phyloP scores from a whole-genome alignment of 2,888 invertebrate genomes.

The Cordilura impudica region DNA sequence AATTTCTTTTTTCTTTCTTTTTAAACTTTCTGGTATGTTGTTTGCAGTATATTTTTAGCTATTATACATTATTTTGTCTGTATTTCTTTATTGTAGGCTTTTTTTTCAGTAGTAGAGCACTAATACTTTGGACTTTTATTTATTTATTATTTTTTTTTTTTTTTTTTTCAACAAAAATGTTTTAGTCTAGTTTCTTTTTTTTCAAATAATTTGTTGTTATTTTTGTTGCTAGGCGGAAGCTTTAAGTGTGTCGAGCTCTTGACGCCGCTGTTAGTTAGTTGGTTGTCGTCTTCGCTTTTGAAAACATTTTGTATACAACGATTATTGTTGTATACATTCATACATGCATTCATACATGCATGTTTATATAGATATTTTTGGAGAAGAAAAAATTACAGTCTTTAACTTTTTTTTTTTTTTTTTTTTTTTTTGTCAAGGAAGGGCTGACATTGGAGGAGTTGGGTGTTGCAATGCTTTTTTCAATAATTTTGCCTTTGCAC shows the following conservation, averaged over 20 bases:
- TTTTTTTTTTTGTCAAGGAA: too few species aligned
- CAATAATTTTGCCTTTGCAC: too few species aligned
- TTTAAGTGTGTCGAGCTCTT: slow-evolving; percentile 61
- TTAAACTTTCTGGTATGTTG: neutral
- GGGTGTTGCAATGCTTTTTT: neutral
- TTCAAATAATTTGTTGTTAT: slow-evolving; percentile 14
- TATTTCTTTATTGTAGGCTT: neutral
- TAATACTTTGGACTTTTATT: neutral
- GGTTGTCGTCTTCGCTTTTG: neutral
- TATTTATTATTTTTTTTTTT: neutral
- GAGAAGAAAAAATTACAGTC: too few species aligned
- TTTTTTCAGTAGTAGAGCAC: neutral
- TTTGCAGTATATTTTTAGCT: neutral
- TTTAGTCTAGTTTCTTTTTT: neutral
- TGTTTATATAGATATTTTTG: neutral
- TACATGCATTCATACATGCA: too few species aligned
- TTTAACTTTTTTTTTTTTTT: too few species aligned
- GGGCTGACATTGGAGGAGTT: neutral
- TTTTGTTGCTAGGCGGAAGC: slow-evolving; percentile 69
- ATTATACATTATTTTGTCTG: slow-evolving; percentile 11
- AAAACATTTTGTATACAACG: slow-evolving; percentile 1
- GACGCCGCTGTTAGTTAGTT: slow-evolving; percentile 24
- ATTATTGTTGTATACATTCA: slow-evolving; percentile 6
- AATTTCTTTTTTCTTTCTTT: slow-evolving; percentile 14
- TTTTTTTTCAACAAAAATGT: neutral